Conservation (phyloP, 2,888 invertebrate genomes). For the Hoplodrina ambigua region DNA sequence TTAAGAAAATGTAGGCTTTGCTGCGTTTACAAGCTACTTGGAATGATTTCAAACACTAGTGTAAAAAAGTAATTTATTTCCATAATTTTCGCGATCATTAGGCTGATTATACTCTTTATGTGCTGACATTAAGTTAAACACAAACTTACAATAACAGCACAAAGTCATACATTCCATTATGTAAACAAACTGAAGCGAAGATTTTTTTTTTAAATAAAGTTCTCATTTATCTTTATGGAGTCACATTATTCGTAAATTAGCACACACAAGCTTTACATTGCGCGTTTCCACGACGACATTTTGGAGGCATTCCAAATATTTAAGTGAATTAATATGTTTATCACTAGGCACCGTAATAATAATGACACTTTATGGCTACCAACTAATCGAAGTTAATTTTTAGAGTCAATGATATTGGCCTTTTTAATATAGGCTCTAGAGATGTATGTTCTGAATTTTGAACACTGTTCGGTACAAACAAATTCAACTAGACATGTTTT, state of each 20-base stretch:
- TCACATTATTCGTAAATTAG: conserved; percentile 38
- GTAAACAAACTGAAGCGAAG: conserved; percentile 2
- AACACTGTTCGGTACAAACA: background rate
- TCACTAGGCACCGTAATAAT: conserved; percentile 37
- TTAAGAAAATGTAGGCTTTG: background rate
- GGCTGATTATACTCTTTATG: background rate
- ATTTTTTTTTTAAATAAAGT: background rate
- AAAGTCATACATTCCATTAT: background rate
- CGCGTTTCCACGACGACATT: conserved; percentile 39
- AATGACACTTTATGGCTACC: conserved; percentile 43
- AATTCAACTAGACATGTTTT: background rate
- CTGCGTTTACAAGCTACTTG: background rate
- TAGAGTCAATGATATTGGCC: conserved; percentile 7
- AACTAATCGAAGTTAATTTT: conserved; percentile 28
- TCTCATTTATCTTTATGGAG: conserved; percentile 5
- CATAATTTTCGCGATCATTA: background rate
- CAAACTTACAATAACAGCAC: conserved; percentile 1
- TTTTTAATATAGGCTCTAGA: background rate
- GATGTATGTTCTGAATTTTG: conserved; percentile 3
- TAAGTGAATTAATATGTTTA: conserved; percentile 63
- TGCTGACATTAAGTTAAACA: background rate
- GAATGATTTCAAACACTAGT: background rate
- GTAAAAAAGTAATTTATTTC: background rate
- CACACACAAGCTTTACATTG: conserved; percentile 16
- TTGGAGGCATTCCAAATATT: conserved; percentile 73